Conservation (phyloP, 1,140 invertebrate species). For the Drosophila funebris region DNA sequence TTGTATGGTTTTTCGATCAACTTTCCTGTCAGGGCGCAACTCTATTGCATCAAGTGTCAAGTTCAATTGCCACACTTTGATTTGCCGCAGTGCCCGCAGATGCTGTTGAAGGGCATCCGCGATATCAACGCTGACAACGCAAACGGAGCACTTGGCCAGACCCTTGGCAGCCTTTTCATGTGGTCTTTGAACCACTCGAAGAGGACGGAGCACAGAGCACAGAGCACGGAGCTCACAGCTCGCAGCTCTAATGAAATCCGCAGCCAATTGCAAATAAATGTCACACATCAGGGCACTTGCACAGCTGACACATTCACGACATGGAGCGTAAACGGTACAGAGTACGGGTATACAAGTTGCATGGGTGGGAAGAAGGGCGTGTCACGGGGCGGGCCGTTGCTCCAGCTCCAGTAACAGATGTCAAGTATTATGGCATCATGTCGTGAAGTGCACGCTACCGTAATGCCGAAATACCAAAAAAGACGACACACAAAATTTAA, state of each 20-base stretch:
- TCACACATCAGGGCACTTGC: conserved; percentile 59
- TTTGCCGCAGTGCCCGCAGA: conserved; percentile 45
- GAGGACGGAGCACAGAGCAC: no score
- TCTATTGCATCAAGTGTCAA: conserved; percentile 36
- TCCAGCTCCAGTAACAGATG: conserved; percentile 65
- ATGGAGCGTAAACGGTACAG: background rate
- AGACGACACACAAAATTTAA: conserved; percentile 60
- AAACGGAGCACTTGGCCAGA: background rate
- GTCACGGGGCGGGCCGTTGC: conserved; percentile 3
- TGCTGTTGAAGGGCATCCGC: conserved; percentile 26
- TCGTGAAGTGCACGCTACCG: conserved; percentile 44
- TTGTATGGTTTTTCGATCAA: background rate
- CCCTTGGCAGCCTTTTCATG: conserved; percentile 24
- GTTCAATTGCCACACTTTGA: conserved; percentile 50
- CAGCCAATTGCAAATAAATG: conserved; percentile 73
- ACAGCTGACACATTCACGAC: conserved; percentile 60
- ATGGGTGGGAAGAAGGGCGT: background rate
- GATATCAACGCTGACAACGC: background rate
- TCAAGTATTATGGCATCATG: conserved; percentile 55
- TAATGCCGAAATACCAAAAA: conserved; percentile 53
- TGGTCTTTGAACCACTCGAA: conserved; percentile 17
- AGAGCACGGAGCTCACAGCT: background rate
- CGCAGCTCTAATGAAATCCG: conserved; percentile 48
- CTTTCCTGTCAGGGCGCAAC: background rate
- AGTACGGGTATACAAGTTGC: background rate